Percentiles rank a stretch among this genome's conserved stretches.
phyloP scores from a whole-genome alignment of 2,888 invertebrate species.

The Dioctria linearis region DNA sequence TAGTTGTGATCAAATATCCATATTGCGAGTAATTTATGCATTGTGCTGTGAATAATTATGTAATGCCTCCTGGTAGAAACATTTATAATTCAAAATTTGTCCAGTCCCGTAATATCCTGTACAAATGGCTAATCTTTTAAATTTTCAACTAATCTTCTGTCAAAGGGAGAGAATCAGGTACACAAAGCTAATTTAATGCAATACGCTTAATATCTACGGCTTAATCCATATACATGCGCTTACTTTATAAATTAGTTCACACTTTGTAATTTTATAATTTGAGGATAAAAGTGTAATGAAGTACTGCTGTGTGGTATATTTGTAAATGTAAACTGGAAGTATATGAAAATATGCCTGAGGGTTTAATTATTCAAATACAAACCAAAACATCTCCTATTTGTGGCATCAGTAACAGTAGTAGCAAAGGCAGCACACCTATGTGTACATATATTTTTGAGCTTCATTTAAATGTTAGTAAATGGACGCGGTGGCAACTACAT shows the following conservation, averaged over 20 bases:
- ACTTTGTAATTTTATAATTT: constrained; percentile 9
- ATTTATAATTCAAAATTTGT: constrained; percentile 16
- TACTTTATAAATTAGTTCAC: constrained; percentile 13
- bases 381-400: too few relatives aligned
- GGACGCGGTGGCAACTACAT: too few relatives aligned
- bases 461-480: too few relatives aligned
- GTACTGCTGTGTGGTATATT: neutral
- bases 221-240: constrained; percentile 18
- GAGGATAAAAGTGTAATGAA: neutral
- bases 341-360: too few relatives aligned
- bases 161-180: constrained; percentile 30
- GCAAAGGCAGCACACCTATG: too few relatives aligned
- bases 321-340: too few relatives aligned
- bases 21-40: constrained; percentile 46
- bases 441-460: too few relatives aligned
- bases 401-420: too few relatives aligned
- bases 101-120: neutral
- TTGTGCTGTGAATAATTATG: constrained; percentile 35
- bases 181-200: constrained; percentile 32
- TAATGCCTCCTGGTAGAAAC: constrained; percentile 14
- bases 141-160: constrained; percentile 11
- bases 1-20: constrained; percentile 58
- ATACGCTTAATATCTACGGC: constrained; percentile 28
- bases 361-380: too few relatives aligned
- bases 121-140: constrained; percentile 29